Evolutionary conservation across 2,797 vertebrate species (phyloP).

Genomic region (Myripristis murdjan): DNA sequence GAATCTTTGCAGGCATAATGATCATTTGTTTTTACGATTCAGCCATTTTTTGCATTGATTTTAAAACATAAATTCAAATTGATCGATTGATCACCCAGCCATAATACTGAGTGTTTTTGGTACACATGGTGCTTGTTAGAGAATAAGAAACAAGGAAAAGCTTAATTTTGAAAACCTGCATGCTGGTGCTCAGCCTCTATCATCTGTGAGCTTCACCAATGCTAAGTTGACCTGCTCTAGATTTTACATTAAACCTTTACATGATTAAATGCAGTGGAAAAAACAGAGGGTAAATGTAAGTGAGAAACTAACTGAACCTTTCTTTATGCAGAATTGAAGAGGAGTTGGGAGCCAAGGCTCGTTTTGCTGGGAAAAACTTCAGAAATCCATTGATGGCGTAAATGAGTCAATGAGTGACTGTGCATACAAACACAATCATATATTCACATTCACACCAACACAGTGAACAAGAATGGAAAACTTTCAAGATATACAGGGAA

Average conservation of each 20-base stretch:
- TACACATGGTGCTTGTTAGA: too few relatives aligned
- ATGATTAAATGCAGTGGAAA: background rate
- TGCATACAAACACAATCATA: background rate
- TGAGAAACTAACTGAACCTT: background rate
- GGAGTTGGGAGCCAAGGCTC: slow-evolving; percentile 92
- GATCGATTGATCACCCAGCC: too few relatives aligned
- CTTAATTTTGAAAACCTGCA: too few relatives aligned
- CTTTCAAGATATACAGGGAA: background rate
- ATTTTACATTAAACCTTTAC: background rate
- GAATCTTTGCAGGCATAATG: too few relatives aligned
- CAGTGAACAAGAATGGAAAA: background rate
- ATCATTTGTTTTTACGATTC: too few relatives aligned
- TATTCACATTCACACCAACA: slow-evolving; percentile 18
- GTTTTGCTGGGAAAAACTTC: slow-evolving; percentile 94
- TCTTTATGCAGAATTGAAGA: slow-evolving; percentile 92
- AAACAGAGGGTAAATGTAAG: background rate
- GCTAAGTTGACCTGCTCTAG: background rate
- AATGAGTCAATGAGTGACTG: slow-evolving; percentile 38
- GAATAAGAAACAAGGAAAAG: too few relatives aligned
- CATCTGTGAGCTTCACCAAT: background rate
- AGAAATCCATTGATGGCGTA: slow-evolving; percentile 91
- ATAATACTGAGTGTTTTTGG: too few relatives aligned
- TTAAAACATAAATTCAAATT: too few relatives aligned
- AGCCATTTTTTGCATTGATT: too few relatives aligned
- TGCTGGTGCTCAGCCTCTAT: background rate